Evolutionary conservation across 2,797 vertebrate species (phyloP).

Genomic region (Micrastur ruficollis): DNA sequence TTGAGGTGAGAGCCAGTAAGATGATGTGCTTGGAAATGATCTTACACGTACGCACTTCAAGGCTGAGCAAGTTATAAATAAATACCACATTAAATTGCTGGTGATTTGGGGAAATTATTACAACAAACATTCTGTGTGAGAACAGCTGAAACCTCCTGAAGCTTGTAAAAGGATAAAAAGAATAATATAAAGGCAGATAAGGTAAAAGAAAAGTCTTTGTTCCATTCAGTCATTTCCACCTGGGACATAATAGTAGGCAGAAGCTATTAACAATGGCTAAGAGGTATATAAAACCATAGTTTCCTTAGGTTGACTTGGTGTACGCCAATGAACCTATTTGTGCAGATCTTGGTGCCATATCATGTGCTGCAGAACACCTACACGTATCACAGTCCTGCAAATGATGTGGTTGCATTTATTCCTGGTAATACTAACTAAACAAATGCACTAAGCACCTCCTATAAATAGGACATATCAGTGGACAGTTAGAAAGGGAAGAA

Average conservation of each 20-base stretch:
- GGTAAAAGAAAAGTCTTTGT: background rate
- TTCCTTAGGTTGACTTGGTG: background rate
- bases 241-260: background rate
- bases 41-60: rapidly evolving
- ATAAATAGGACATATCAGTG: background rate
- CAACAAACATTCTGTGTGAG: background rate
- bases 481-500: background rate
- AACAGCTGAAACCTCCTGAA: background rate
- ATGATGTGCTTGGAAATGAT: background rate
- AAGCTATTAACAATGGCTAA: background rate
- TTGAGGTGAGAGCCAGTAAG: background rate
- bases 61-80: background rate
- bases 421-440: background rate
- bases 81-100: background rate
- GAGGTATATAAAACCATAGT: background rate
- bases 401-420: background rate
- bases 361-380: background rate
- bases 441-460: background rate
- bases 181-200: background rate
- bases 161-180: background rate
- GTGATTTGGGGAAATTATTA: background rate
- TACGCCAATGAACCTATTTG: background rate
- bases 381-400: background rate
- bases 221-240: background rate
- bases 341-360: background rate